Conservation (phyloP, 2,888 invertebrate genomes). For the Pseudanteris insignis region DNA sequence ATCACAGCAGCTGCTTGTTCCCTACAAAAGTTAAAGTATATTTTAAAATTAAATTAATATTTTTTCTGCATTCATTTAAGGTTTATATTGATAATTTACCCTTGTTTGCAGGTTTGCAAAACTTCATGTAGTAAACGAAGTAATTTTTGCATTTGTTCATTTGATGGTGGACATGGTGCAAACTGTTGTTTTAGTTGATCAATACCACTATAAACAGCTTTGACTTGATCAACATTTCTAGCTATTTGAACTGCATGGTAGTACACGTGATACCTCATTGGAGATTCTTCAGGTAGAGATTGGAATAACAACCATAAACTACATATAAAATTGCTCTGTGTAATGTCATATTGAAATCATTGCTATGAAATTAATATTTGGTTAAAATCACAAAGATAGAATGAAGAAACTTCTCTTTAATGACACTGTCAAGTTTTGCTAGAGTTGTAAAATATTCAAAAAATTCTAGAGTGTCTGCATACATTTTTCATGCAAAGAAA, state of each 20-base stretch:
- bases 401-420: too few species aligned
- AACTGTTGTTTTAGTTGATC: constrained; percentile 85
- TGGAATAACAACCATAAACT: constrained; percentile 92
- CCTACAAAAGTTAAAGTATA: constrained; percentile 71
- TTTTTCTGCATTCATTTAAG: too few species aligned
- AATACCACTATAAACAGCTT: constrained; percentile 84
- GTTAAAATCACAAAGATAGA: constrained; percentile 58
- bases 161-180: constrained; percentile 80
- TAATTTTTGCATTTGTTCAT: constrained; percentile 90
- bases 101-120: constrained; percentile 84
- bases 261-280: constrained; percentile 91
- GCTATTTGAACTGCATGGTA: constrained; percentile 91
- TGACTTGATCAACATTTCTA: constrained; percentile 85
- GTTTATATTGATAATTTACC: constrained; percentile 71
- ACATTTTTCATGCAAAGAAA: too few species aligned
- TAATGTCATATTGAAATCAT: too few species aligned
- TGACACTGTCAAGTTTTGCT: too few species aligned
- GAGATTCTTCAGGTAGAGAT: constrained; percentile 84
- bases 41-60: too few species aligned
- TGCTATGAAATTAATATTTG: too few species aligned
- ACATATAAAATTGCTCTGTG: too few species aligned
- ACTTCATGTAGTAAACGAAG: constrained; percentile 90
- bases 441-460: too few species aligned
- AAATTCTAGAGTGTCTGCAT: too few species aligned
- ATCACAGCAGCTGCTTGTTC: constrained; percentile 95